These are phyloP conservation scores for Cichladusa arquata DNA, from an alignment of 2,113 vertebrate species.

Conservation along the genomic window DNA sequence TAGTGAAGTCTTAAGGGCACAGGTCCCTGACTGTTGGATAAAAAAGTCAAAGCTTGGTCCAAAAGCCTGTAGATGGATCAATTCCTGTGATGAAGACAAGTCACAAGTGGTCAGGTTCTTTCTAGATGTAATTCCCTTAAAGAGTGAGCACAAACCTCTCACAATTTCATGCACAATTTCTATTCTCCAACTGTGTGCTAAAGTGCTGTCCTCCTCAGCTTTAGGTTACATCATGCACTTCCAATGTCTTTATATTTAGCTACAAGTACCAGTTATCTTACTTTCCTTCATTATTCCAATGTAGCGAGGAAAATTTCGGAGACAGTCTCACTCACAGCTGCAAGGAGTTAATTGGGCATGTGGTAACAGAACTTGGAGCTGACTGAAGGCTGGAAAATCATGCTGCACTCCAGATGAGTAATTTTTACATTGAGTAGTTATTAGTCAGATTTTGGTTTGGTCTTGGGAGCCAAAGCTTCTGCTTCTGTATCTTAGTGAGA, in stretches of 20 bases:
- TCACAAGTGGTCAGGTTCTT: rapidly evolving
- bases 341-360: background rate
- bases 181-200: background rate
- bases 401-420: background rate
- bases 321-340: background rate
- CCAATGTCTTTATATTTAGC: background rate
- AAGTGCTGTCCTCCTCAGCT: background rate
- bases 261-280: background rate
- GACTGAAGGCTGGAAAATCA: background rate
- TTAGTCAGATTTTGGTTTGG: background rate
- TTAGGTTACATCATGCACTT: background rate
- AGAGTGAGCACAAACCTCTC: background rate
- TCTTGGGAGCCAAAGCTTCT: background rate
- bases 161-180: background rate
- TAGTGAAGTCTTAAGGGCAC: background rate
- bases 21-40: background rate
- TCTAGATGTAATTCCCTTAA: background rate
- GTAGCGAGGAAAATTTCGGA: background rate
- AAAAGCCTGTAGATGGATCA: background rate
- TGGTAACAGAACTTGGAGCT: background rate
- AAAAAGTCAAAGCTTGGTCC: background rate
- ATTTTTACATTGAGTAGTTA: background rate
- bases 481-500: background rate
- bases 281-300: background rate
- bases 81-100: background rate